Conservation (phyloP, 2,113 vertebrate genomes). For the Bos taurus region DNA sequence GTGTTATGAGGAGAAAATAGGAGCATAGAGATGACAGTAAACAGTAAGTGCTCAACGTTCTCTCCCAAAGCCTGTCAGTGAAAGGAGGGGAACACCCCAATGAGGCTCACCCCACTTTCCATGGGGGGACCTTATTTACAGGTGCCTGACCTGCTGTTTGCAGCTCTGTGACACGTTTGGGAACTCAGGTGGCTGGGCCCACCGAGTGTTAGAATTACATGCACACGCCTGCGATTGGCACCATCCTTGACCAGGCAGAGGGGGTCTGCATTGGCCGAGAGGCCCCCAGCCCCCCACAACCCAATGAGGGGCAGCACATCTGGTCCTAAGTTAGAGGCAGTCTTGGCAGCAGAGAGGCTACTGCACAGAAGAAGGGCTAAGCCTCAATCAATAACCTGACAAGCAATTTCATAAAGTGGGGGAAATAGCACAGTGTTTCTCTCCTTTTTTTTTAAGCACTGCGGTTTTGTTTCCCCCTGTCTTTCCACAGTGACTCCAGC, state of each 20-base stretch:
- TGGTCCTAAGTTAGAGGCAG: background rate
- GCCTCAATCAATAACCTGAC: conserved; percentile 14
- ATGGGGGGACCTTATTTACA: background rate
- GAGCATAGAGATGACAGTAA: background rate
- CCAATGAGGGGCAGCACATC: background rate
- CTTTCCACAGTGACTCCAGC: background rate
- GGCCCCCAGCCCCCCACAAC: background rate
- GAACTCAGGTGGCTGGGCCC: background rate
- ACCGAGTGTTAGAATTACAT: too few species aligned
- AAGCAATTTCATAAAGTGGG: conserved; percentile 32
- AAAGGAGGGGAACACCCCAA: background rate
- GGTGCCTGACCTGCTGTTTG: background rate
- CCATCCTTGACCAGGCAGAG: background rate
- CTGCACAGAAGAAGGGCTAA: background rate
- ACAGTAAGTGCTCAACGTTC: background rate
- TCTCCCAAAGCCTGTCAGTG: background rate
- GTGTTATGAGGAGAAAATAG: background rate
- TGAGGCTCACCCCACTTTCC: background rate
- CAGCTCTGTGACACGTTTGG: background rate
- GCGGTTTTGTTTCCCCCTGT: background rate
- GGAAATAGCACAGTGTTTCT: background rate
- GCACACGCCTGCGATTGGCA: rapidly evolving
- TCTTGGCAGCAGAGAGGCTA: background rate
- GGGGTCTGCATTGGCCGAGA: background rate
- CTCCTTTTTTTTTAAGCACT: background rate